Evolutionary conservation across 2,888 invertebrate genomes (phyloP), one percentile per base, ranked within the genome.

Genomic region (Xanthia icteritia): DNA sequence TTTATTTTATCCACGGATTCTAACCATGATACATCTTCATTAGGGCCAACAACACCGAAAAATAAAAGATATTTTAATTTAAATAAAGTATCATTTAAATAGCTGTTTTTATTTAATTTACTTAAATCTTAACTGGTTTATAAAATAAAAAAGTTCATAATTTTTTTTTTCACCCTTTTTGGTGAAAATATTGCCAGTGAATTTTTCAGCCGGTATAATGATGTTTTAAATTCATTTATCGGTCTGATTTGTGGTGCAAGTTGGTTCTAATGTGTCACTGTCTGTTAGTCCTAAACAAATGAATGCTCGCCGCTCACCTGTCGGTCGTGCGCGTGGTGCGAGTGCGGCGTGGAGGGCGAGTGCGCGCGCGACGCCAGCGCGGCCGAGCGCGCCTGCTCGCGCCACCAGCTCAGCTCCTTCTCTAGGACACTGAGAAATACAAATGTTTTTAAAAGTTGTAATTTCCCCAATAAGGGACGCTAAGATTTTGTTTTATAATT

Each of bases 391-490:
- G 94, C 93, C 89, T 95, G 95, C 88, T 94, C 94, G 77, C 95
- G 94, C 95, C 95, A 96, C 95, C 96, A 95, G 8, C 84, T 20
- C 88, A 96, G 82, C 92, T 96, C 96, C 86, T 96, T 95, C 86
- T 96, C 96, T 54, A 96, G 90, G 45, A 96, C 95, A 36, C 96
- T 73, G 17, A 4, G 5, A 6, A 58, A 65, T 3, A 36, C 5
- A 13, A 27, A 42, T 6, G 20, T 66, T 66, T 45, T 0, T 20
- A 65, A n/a, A 20, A n/a, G 11, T 65, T 11, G 9, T 42, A 0
- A 27, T 65, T 42, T n/a, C 0, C n/a, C 5, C 8, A 39, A 17
- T 42, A 27, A n/a, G 1, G 0, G 15, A 17, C 2, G 15, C n/a
- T 39, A 42, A n/a, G 17, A n/a, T 65, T 64, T 36, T 23, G 36